phyloP scores from a whole-genome alignment of 2,888 invertebrate genomes.

The Anagyrus pseudococci region DNA sequence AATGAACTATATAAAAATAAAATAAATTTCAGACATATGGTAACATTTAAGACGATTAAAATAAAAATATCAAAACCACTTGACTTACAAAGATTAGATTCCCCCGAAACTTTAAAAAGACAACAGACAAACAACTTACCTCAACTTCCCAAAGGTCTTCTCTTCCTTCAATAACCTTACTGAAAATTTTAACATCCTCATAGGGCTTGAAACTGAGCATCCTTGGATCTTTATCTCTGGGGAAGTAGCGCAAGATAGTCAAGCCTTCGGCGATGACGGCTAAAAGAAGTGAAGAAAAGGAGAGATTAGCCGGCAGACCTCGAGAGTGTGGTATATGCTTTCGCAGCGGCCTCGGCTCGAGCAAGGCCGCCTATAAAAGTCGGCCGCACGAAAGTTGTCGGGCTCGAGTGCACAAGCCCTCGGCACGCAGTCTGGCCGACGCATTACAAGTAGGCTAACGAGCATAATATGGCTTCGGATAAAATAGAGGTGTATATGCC shows the following conservation, averaged over 20 bases:
- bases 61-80: conserved; percentile 7
- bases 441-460: conserved; percentile 41
- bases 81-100: no score
- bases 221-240: conserved; percentile 65
- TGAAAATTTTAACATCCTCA: conserved; percentile 68
- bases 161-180: conserved; percentile 74
- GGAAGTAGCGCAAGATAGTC: conserved; percentile 67
- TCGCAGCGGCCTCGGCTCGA: neutral
- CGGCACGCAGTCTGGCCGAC: neutral
- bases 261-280: conserved; percentile 69
- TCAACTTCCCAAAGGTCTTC: conserved; percentile 73
- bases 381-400: neutral
- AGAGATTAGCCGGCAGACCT: neutral
- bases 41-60: neutral
- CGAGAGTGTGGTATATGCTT: no score
- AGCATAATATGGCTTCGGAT: conserved; percentile 57
- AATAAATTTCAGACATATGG: neutral
- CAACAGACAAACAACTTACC: conserved; percentile 47
- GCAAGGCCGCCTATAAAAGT: neutral
- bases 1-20: conserved; percentile 10
- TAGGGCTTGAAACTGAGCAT: conserved; percentile 70
- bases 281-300: conserved; percentile 43
- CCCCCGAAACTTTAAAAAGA: no score
- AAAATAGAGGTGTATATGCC: neutral
- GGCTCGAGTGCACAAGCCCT: neutral